Base-by-base conservation (phyloP, 2,888 invertebrate genomes). In the Eupithecia centaureata region DNA sequence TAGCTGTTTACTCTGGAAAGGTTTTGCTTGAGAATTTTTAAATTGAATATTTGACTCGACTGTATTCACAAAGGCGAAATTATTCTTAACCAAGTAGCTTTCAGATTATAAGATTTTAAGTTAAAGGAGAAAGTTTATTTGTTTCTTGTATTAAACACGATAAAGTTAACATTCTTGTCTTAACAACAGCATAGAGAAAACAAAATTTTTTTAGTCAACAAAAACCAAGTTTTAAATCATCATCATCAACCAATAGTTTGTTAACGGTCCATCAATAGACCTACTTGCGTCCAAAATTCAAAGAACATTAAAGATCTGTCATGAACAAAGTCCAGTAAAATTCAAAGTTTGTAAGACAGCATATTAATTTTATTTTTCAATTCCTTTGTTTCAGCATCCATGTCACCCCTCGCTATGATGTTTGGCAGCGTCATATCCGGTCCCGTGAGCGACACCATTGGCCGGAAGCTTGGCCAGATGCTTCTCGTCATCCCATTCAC, bases 401-500 rank as follows among this genome's bases (percentile, higher is more conserved):
- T 83, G 2, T 71, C 79, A 1, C 81, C 84, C 18, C 67, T 86
- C 0, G 81, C 84, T 0, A 86, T 87, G 84, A 77, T 82, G 33
- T 22, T 86, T 4, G 86, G 87, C 27, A 83, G 85, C 58, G 52
- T 86, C 25, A 72, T 80, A 68, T 74, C 85, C 2, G 87, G 88
- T 5, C 73, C 79, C 0, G 70, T 87, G 28, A 82, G 84, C 64
- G 88, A 89, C 54, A 67, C 72, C 15, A 67, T 84, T 18, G 87
- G 88, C 33, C 81, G 88, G 67, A 84, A 78, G 67, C 69, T 73
- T 5, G 82, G 82, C 12, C 85, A 84, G 52, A 73, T 86, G 2
- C 61, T 81, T 10, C 65, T 86, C 5, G 71, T 77, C 25, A 47
- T 83, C 13, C 80, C 86, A 2, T 85, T 80, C 68, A 67, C 70